Evolutionary conservation across 2,113 vertebrate species (phyloP).

Genomic region (Falco punctatus): DNA sequence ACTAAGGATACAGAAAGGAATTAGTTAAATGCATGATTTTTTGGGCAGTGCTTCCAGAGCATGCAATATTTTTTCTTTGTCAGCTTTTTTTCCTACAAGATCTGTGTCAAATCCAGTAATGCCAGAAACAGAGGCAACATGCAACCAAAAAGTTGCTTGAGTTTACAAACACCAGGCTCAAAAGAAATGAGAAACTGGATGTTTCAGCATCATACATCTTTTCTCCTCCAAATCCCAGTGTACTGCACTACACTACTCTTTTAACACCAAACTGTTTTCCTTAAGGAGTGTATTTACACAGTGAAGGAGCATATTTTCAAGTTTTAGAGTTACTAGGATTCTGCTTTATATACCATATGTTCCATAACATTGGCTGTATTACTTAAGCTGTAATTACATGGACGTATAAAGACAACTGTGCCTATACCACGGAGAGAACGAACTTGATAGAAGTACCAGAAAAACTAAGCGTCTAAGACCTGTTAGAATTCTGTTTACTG

Average conservation of each 20-base stretch:
- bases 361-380: not conserved
- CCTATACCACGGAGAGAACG: not conserved
- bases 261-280: not conserved
- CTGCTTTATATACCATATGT: not conserved
- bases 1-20: not conserved
- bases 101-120: not conserved
- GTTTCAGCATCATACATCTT: not conserved
- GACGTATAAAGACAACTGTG: not conserved
- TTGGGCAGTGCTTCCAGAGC: not conserved
- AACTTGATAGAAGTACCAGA: not conserved
- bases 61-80: not conserved
- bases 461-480: not conserved
- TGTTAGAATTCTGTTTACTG: not conserved
- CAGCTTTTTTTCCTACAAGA: not conserved
- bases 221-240: not conserved
- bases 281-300: not conserved
- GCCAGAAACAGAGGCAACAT: not conserved
- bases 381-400: not conserved
- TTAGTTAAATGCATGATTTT: not conserved
- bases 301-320: not conserved
- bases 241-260: not conserved
- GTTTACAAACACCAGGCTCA: not conserved
- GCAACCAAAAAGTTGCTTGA: not conserved
- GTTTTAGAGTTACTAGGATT: not conserved
- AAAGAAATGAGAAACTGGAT: not conserved